Percentiles rank a stretch among this genome's conserved stretches.
Evolutionary conservation across 37 sponge, comb jelly and placozoan species (phyloP).

Genomic region (Hormiphora californensis): DNA sequence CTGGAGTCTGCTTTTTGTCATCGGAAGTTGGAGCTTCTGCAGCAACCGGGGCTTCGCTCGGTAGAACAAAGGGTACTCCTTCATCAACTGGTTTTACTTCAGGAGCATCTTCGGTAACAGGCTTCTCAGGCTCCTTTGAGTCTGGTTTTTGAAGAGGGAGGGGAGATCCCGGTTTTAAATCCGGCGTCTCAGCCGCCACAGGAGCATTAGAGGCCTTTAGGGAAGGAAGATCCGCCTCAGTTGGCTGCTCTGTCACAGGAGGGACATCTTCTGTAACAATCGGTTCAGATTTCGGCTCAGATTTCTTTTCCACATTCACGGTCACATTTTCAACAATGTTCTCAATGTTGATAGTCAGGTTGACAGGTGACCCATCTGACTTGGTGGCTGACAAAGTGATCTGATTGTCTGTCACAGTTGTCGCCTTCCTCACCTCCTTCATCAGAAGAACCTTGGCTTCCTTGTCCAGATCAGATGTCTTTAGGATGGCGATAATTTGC

Average conservation of each 20-base stretch:
- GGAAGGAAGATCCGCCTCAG: too few species aligned
- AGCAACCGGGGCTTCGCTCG: too few species aligned
- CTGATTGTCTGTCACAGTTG: neutral
- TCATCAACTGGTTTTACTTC: neutral
- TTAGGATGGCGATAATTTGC: neutral
- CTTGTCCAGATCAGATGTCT: neutral
- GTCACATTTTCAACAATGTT: slow-evolving; percentile 5
- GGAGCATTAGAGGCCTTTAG: too few species aligned
- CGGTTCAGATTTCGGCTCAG: too few species aligned
- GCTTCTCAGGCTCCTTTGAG: neutral
- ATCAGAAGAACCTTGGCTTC: neutral
- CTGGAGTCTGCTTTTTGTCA: neutral
- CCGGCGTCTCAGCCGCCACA: too few species aligned
- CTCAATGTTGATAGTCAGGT: neutral
- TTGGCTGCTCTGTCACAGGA: too few species aligned
- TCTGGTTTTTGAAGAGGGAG: too few species aligned
- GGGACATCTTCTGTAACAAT: neutral
- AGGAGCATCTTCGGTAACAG: neutral
- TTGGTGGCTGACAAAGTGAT: neutral
- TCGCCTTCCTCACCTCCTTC: neutral
- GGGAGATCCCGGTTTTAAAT: too few species aligned
- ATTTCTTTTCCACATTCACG: neutral
- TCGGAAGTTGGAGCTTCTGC: too few species aligned
- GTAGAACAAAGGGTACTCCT: too few species aligned
- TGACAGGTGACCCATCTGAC: neutral